Evolutionary conservation across 1,140 invertebrate genomes (phyloP), one percentile per base, ranked within the genome.

Genomic region (Dryas iulia): DNA sequence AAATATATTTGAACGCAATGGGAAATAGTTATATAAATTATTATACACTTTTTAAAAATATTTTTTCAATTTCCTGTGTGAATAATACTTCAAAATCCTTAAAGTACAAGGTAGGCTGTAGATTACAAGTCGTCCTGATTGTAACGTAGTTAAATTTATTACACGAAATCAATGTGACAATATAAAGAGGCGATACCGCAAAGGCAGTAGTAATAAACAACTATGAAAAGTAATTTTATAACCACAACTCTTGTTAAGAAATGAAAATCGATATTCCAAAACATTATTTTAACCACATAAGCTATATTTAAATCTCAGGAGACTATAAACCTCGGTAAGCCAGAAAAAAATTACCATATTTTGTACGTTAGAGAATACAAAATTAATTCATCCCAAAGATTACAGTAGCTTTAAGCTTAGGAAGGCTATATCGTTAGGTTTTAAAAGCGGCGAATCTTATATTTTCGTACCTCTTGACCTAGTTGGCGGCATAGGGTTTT

Each of bases 271-370:
- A 47, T 47, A 21, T 28, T 28, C 26, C 6, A 3, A 47, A 10
- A 47, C 7, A 3, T 18, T 47, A 21, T 10, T 47, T 47, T 21
- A 47, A 47, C 39, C 39, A 47, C 18, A 21, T 47, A 47, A 21
- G 39, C 39, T 21, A 47, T 47, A 47, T 10, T 26, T 25, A 56
- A 56, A 25, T 25, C 59, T 52, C 25, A 52, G 33, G 59, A 62
- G 25, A 7, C 18, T 25, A 47, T 61, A 62, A 26, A 30, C 24
- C 21, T 21, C 8, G 10, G 59, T 26, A 11, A 53, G 26, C 59
- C 21, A 28, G 59, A 52, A 28, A 24, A 60, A 59, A 47, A 62
- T 52, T 62, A 62, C 25, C 39, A 62, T 62, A 52, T 62, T 62
- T 62, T 25, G 39, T 30, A 30, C 14, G 59, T 62, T 23, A 30